phyloP scores from a whole-genome alignment of 2,888 invertebrate species.

The Tetheella fluctuosa region DNA sequence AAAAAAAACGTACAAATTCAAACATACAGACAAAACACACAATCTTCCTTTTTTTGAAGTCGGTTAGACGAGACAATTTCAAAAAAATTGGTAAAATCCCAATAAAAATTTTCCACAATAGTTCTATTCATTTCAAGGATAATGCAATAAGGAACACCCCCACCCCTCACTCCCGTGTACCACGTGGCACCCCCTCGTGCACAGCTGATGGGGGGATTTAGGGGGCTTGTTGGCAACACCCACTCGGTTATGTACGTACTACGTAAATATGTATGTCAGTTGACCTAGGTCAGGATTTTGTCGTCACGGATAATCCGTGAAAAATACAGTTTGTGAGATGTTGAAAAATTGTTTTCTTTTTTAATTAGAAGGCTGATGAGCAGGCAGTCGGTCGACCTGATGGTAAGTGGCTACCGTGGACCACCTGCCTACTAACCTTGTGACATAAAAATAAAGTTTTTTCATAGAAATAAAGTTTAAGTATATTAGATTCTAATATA shows the following conservation, averaged over 20 bases:
- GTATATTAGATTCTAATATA: no score
- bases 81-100: background rate
- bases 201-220: conserved; percentile 36
- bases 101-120: conserved; percentile 18
- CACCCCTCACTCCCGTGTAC: conserved; percentile 19
- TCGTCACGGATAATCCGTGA: conserved; percentile 37
- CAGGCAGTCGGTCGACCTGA: no score
- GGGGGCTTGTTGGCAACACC: conserved; percentile 24
- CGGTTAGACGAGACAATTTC: background rate
- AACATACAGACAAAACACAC: no score
- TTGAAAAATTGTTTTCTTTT: no score
- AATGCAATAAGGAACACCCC: conserved; percentile 52
- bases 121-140: conserved; percentile 41
- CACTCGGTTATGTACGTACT: conserved; percentile 25
- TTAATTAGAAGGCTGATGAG: no score
- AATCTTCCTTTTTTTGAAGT: no score
- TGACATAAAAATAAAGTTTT: no score
- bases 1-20: no score
- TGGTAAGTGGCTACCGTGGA: no score
- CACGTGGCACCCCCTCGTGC: conserved; percentile 17
- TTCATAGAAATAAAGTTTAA: no score
- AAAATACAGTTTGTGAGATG: no score
- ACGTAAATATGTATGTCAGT: conserved; percentile 22
- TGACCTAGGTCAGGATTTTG: conserved; percentile 26
- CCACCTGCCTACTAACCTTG: no score